Evolutionary conservation across 2,113 vertebrate genomes (phyloP).

Genomic region (Rhinoptilus africanus): DNA sequence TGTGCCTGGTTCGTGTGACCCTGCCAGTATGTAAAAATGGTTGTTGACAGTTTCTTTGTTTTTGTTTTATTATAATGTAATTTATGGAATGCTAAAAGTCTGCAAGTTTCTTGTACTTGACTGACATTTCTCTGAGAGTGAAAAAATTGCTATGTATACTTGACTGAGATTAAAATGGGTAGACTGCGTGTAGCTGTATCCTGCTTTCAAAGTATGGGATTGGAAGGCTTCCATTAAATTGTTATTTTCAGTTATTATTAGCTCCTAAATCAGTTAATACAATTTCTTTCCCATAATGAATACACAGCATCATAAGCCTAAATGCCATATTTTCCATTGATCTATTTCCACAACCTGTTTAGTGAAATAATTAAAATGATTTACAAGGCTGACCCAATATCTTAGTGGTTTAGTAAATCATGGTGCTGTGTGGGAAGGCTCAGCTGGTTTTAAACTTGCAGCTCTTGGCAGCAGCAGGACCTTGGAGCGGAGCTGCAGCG

Average conservation of each 20-base stretch:
- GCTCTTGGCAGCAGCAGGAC: background rate
- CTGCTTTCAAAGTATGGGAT: conserved; percentile 15
- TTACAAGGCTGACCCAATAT: conserved; percentile 59
- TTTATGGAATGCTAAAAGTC: conserved; percentile 5
- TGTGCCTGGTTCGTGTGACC: background rate
- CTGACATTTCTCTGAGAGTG: conserved; percentile 2
- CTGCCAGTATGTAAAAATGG: background rate
- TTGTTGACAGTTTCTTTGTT: background rate
- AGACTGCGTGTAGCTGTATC: background rate
- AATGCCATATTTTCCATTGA: conserved; percentile 62
- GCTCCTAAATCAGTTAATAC: conserved; percentile 60
- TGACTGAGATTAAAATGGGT: conserved; percentile 30
- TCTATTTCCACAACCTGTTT: conserved; percentile 64
- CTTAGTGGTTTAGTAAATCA: conserved; percentile 61
- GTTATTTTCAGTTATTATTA: conserved; percentile 58
- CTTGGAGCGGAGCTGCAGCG: background rate
- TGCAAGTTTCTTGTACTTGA: background rate
- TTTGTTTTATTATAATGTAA: conserved; percentile 31
- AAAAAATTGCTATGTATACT: conserved; percentile 1
- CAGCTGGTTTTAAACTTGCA: background rate
- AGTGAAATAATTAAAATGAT: conserved; percentile 65
- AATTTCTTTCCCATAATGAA: conserved; percentile 57
- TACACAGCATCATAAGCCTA: conserved; percentile 34
- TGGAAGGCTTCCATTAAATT: conserved; percentile 60
- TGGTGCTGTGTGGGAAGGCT: background rate